Evolutionary conservation across 2,797 vertebrate genomes (phyloP), one percentile per base, ranked within the genome.

Genomic region (Clamator glandarius): DNA sequence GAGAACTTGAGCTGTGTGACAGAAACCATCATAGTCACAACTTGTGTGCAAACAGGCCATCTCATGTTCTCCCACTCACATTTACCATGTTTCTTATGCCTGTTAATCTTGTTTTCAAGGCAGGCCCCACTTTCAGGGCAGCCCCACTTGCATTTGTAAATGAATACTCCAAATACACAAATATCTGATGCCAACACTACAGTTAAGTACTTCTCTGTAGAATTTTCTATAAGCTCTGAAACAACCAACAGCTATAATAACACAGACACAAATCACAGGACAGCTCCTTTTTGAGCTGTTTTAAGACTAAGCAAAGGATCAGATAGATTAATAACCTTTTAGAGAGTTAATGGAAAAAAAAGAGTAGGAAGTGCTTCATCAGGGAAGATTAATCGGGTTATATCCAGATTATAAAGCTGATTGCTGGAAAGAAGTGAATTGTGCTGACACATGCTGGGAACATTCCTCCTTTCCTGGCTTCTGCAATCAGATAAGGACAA

Each of bases 241-340:
- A 57, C 23, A 82, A 76, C 23, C 58, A 73, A 79, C 50, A 81
- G 28, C 24, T n/a, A 12, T 15, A 9, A 36, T 12, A 87, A 76
- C 44, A 72, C 28, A 48, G 28, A 57, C 6, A 82, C 59, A 64
- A 76, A 33, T 2, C 15, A 64, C 9, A 44, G 44, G 46, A 79
- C 29, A 73, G 15, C 25, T 81, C 42, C 93, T 78, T 73, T 69
- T 35, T 52, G 93, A 80, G 80, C 24, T 93, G 74, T 84, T 93
- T 79, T 42, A 61, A 67, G 86, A 92, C 33, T 77, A 50, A 84
- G 67, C 10, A 70, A 89, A 84, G 29, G 36, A 90, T 68, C 29
- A 64, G 16, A 82, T 15, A 74, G 41, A 87, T 90, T 83, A 90
- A 93, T 58, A 84, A 87, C 15, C 23, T 87, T 89, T 89, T 87